phyloP scores from a whole-genome alignment of 2,113 vertebrate species.

The Fukomys damarensis region DNA sequence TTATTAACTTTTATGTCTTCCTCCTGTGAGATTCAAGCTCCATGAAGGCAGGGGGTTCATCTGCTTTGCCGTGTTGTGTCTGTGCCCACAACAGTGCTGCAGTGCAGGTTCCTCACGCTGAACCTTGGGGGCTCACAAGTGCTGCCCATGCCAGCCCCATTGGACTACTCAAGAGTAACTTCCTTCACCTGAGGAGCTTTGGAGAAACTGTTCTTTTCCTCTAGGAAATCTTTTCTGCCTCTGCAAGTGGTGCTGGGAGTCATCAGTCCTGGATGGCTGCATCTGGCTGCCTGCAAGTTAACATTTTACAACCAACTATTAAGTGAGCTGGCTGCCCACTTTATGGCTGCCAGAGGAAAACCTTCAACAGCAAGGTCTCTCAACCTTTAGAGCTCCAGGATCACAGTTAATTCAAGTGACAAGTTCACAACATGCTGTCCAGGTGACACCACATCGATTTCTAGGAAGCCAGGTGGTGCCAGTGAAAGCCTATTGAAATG shows the following conservation, averaged over 20 bases:
- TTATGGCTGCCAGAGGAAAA: neutral
- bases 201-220: neutral
- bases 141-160: too few species aligned
- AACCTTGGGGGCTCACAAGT: accelerated
- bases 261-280: neutral
- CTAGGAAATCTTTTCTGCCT: neutral
- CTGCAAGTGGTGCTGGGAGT: neutral
- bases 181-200: neutral
- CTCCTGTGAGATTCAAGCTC: neutral
- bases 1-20: neutral
- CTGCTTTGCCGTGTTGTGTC: accelerated
- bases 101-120: accelerated
- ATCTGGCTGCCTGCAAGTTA: neutral
- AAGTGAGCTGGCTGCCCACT: neutral
- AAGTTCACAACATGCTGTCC: neutral
- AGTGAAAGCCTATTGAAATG: neutral
- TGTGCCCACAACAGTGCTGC: accelerated
- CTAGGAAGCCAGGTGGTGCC: neutral
- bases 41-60: accelerated
- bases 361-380: neutral
- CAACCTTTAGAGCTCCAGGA: neutral
- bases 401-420: slow-evolving; percentile 23
- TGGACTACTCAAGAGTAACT: neutral
- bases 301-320: neutral
- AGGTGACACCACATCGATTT: neutral